Conservation (phyloP, 2,797 vertebrate genomes). For the Cyclura pinguis region DNA sequence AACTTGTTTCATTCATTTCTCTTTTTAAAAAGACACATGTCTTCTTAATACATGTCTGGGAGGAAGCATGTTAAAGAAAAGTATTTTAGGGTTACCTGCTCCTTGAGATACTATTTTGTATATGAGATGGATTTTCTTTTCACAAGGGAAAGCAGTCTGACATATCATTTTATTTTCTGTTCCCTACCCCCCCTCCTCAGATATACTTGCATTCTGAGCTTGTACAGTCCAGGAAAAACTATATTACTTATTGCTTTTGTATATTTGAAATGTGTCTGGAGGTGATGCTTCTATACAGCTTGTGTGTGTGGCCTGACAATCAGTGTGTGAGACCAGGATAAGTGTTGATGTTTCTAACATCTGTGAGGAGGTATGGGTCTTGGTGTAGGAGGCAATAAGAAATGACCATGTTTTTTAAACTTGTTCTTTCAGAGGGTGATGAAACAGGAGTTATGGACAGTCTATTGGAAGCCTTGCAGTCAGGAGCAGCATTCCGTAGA, state of each 20-base stretch:
- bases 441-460: conserved; percentile 88
- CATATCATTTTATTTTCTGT: not conserved
- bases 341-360: not conserved
- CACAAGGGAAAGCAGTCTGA: not conserved
- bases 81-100: not conserved
- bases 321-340: not conserved
- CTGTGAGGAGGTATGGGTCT: not conserved
- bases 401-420: not conserved
- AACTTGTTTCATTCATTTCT: not conserved
- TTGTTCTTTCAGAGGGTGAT: conserved; percentile 80
- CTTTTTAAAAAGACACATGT: not conserved
- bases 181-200: not conserved
- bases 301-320: not conserved
- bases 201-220: too few relatives aligned
- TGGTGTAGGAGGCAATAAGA: not conserved
- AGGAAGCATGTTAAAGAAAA: not conserved
- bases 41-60: not conserved
- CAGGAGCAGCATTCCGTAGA: conserved; percentile 83
- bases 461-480: conserved; percentile 86
- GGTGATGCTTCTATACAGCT: not conserved
- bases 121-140: not conserved
- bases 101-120: not conserved
- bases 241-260: not conserved
- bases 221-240: not conserved
- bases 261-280: not conserved